Percentiles rank a stretch among this genome's conserved stretches.
Evolutionary conservation across 2,113 vertebrate genomes (phyloP).

Genomic region (Eretmodus cyanostictus): DNA sequence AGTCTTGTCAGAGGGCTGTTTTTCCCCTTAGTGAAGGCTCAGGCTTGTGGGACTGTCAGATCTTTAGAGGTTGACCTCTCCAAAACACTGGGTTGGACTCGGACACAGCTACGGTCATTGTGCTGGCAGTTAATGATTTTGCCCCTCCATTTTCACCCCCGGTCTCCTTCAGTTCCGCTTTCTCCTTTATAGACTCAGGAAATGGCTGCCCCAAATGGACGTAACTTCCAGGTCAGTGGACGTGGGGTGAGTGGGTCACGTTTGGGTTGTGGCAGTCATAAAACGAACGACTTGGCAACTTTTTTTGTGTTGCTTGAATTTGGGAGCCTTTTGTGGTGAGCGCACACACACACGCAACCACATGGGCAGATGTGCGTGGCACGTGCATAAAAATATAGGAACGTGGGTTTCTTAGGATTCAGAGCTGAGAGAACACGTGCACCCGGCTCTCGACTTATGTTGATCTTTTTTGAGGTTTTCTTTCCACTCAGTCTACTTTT

Average conservation of each 20-base stretch:
- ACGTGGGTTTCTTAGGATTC: background rate
- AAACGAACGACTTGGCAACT: constrained; percentile 33
- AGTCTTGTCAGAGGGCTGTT: background rate
- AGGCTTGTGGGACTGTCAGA: constrained; percentile 3
- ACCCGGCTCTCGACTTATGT: background rate
- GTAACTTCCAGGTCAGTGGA: constrained; percentile 71
- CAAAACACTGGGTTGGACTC: constrained; percentile 46
- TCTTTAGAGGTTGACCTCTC: constrained; percentile 42
- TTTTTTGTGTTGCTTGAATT: constrained; percentile 17
- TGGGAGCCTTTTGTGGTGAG: background rate
- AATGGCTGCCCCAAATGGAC: constrained; percentile 57
- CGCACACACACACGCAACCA: background rate
- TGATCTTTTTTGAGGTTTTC: background rate
- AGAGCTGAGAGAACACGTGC: background rate
- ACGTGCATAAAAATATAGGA: background rate
- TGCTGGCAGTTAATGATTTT: constrained; percentile 61
- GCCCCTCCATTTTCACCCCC: constrained; percentile 47
- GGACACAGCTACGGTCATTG: constrained; percentile 65
- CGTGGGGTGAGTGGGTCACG: constrained; percentile 47
- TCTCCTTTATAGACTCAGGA: constrained; percentile 64
- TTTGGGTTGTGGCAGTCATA: constrained; percentile 38
- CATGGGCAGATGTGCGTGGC: background rate
- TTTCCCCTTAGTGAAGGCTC: constrained; percentile 1
- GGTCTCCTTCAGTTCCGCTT: constrained; percentile 53
- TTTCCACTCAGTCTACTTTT: background rate